These are phyloP conservation scores for Phycodurus eques DNA, from an alignment of 2,113 vertebrate species.

Conservation along the genomic window DNA sequence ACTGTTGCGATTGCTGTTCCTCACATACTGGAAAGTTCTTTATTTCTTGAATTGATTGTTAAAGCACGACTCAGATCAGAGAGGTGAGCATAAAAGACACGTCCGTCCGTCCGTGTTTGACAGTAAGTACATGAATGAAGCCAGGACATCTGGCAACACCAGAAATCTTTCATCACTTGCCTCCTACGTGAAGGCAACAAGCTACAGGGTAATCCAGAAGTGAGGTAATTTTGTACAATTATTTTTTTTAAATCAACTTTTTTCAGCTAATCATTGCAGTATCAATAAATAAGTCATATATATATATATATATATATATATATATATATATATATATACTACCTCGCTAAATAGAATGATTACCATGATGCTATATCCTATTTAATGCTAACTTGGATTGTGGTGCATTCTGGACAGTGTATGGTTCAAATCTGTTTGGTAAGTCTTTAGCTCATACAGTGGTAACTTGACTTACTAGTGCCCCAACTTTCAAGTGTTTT, in stretches of 20 bases:
- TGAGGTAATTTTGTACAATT: constrained; percentile 50
- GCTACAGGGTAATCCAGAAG: constrained; percentile 52
- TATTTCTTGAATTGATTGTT: constrained; percentile 1
- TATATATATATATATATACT: constrained; percentile 29
- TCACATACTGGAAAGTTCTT: constrained; percentile 14
- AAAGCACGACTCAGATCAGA: constrained; percentile 3
- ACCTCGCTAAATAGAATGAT: constrained; percentile 37
- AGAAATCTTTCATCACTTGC: not conserved
- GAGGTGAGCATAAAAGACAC: constrained; percentile 21
- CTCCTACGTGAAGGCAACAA: constrained; percentile 34
- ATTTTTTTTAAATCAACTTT: not conserved
- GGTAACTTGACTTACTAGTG: not conserved
- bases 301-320: constrained; percentile 26
- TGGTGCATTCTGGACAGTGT: constrained; percentile 50
- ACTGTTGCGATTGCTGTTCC: constrained; percentile 29
- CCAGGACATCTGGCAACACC: not conserved
- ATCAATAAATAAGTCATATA: constrained; percentile 16
- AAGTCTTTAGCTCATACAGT: constrained; percentile 45
- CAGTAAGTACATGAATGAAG: constrained; percentile 52
- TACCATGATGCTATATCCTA: constrained; percentile 33
- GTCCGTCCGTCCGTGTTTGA: constrained; percentile 5
- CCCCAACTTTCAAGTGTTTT: not conserved
- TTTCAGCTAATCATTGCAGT: not conserved
- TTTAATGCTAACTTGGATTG: constrained; percentile 44
- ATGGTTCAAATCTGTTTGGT: constrained; percentile 58